Evolutionary conservation across 2,113 vertebrate species (phyloP), one percentile per base, ranked within the genome.

Genomic region (Gnathonemus echidnorhynchus): DNA sequence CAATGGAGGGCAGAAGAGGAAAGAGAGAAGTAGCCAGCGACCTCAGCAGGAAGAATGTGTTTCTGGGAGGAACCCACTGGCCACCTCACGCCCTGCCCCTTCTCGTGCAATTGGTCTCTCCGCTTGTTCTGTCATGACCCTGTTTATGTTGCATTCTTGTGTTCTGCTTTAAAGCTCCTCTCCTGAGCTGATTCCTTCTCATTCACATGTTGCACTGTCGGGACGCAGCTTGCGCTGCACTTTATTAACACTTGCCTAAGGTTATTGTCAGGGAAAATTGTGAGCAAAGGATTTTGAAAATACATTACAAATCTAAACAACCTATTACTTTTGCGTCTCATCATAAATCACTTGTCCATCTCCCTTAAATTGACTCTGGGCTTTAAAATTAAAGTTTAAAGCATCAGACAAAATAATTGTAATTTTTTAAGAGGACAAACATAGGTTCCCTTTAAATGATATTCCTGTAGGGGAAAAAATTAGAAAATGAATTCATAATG

Each of bases 1-100:
- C 95, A 93, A 94, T 93, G 96, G 95, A 94, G 95, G 92, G 95
- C 96, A 97, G 97, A 92, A 96, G 96, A 96, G 95, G 94, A 95
- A 96, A 95, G 94, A 92, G 94, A 92, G 91, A 24, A 50, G 50
- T 85, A 24, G 66, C 89, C 89, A 15, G 70, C 62, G 13, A 87
- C 85, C 74, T 89, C 66, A 13, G 58, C 89, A 46, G 88, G 89
- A 91, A 87, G 86, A n/a, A 19, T 70, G 88, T 50, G 10, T 84
- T 52, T 53, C 49, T 24, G 74, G 35, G 8, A 52, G 27, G 27
- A n/a, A 35, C 46, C 49, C 27, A 8, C 15, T 3, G 49, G 4
- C 11, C 11, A 66, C 46, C 46, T n/a, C 46, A 80, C 1, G 48
- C 90, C 3, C 56, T 17, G 24, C 42, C 39, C 27, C 49, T 17